Conservation (phyloP, 2,888 invertebrate genomes). For the Dascillus cervinus region DNA sequence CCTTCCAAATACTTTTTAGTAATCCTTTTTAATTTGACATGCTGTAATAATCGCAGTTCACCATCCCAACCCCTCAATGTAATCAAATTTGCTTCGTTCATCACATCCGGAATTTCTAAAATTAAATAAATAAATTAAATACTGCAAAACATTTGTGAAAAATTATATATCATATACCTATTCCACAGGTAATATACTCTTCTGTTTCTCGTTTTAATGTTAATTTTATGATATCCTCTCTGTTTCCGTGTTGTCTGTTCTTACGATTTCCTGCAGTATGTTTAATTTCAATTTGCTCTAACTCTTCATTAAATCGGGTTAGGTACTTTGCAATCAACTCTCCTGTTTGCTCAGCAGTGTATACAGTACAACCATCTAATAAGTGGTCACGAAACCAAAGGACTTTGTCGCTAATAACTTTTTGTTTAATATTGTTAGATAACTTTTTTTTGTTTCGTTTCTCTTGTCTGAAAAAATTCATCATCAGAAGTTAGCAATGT, state of each 20-base stretch:
- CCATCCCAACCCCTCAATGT: constrained; percentile 60
- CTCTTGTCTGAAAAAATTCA: too few relatives aligned
- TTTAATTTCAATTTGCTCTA: constrained; percentile 70
- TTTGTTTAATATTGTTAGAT: constrained; percentile 62
- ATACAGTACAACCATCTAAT: constrained; percentile 44
- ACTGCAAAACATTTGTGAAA: background rate
- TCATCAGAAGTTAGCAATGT: constrained; percentile 4
- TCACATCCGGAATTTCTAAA: constrained; percentile 64
- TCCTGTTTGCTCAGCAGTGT: constrained; percentile 54
- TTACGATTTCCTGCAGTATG: constrained; percentile 69
- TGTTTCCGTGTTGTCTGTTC: constrained; percentile 69
- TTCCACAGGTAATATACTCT: constrained; percentile 69
- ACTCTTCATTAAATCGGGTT: constrained; percentile 64
- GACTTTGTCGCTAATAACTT: constrained; percentile 67
- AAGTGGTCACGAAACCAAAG: constrained; percentile 68
- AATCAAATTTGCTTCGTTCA: constrained; percentile 51
- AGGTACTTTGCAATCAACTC: constrained; percentile 54
- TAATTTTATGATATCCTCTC: constrained; percentile 71
- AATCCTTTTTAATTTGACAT: constrained; percentile 57
- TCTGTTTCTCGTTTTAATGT: constrained; percentile 64
- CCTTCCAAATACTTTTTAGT: constrained; percentile 37
- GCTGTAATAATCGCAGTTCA: constrained; percentile 56
- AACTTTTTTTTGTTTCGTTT: constrained; percentile 52
- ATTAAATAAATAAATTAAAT: constrained; percentile 23
- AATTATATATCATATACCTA: constrained; percentile 38